A percentile compares a stretch with the other conserved stretches of the same genome.
phyloP scores from a whole-genome alignment of 2,888 invertebrate species.

The Penaeus monodon region DNA sequence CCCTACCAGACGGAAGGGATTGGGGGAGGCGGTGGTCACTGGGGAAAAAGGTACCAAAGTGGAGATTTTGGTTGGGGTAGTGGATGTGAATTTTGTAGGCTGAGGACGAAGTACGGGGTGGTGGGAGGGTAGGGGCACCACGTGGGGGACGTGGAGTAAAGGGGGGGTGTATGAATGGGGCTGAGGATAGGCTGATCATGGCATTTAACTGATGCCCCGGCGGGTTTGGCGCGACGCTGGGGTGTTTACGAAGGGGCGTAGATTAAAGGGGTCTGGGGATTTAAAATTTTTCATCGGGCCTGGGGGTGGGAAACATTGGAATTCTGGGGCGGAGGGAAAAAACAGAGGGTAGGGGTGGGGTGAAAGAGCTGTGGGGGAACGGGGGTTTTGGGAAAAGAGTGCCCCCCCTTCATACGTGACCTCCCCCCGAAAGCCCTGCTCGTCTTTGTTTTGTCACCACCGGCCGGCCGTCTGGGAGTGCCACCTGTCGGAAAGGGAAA shows the following conservation, averaged over 20 bases:
- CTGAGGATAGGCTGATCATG: too few species aligned
- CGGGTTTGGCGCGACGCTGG: too few species aligned
- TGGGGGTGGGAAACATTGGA: background rate
- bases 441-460: slow-evolving; percentile 60
- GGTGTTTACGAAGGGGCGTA: too few species aligned
- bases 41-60: slow-evolving; percentile 35
- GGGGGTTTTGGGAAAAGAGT: background rate
- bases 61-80: slow-evolving; percentile 25
- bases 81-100: background rate
- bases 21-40: slow-evolving; percentile 59
- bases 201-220: too few species aligned
- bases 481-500: slow-evolving; percentile 46
- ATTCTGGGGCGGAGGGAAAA: background rate
- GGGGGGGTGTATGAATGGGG: too few species aligned
- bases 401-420: slow-evolving; percentile 57
- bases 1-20: slow-evolving; percentile 58
- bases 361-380: background rate
- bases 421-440: slow-evolving; percentile 59
- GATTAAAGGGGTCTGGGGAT: background rate
- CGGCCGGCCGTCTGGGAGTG: slow-evolving; percentile 63
- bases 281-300: background rate
- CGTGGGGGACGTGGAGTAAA: background rate
- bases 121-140: background rate
- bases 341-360: background rate
- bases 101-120: background rate